Evolutionary conservation across 2,113 vertebrate species (phyloP), one percentile per base, ranked within the genome.

Genomic region (Malurus elegans): DNA sequence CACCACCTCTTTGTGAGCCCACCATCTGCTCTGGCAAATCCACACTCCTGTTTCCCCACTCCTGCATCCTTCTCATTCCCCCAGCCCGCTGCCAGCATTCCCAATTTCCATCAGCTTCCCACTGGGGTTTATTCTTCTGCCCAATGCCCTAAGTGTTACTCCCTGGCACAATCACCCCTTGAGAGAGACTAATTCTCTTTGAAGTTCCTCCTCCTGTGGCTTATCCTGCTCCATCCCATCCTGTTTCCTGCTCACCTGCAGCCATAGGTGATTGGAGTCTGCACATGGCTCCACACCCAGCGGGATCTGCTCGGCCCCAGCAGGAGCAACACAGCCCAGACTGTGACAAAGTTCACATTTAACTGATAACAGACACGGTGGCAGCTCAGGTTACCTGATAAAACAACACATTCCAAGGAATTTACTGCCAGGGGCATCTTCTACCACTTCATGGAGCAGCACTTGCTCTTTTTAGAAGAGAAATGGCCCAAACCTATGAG

Each of bases 191-290:
- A 61, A 45, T 18, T 31, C 10, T 16, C 70, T 61, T 2, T 13
- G 36, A 5, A 2, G 18, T 51, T 90, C 44, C 84, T 58, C 34
- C 84, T 90, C 14, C 0, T 34, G 48, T 21, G 65, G n/a, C 20
- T 82, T 36, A 53, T 66, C 84, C 29, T 0, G 0, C 16, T 48
- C 57, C n/a, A 38, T 74, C 76, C 54, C 40, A 4, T 10, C 36
- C 53, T 25, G 57, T 40, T 79, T 93, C 84, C 93, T 91, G 70
- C 91, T 82, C 53, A 83, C 86, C 91, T 91, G 78, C 78, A 82
- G 57, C 38, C 32, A 20, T 0, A 0, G 20, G 24, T 51, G 61
- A 45, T 5, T n/a, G 65, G 72, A 85, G 67, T 12, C 34, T 28
- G 73, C 6, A 20, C 15, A 7, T 3, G 48, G 26, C 78, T 66